Evolutionary conservation across 2,888 invertebrate species (phyloP).

Genomic region (Micropterix aruncella): DNA sequence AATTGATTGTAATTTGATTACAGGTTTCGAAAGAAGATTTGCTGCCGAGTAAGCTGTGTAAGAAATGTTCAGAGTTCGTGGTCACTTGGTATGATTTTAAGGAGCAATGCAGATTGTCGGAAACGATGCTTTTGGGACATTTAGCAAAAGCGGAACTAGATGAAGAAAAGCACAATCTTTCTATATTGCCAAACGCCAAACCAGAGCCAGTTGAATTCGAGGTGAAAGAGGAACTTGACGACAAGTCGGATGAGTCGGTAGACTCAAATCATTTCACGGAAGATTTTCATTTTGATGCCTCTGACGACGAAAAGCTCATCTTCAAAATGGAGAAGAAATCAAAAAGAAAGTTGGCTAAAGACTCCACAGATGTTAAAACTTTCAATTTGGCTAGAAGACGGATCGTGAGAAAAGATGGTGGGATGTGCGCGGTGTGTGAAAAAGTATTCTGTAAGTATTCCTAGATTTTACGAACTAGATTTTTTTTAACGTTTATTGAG

Average conservation of each 20-base stretch:
- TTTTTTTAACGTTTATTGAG: no score
- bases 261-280: background rate
- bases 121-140: background rate
- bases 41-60: background rate
- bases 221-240: background rate
- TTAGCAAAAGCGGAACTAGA: background rate
- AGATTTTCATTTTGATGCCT: background rate
- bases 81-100: background rate
- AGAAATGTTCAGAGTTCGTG: background rate
- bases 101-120: background rate
- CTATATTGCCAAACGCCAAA: no score
- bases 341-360: no score
- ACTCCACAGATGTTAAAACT: no score
- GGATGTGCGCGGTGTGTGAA: background rate
- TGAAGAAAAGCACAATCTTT: no score
- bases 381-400: background rate
- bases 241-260: background rate
- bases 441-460: background rate
- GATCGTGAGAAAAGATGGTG: background rate
- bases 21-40: background rate
- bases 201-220: background rate
- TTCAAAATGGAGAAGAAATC: background rate
- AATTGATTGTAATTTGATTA: background rate
- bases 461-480: no score
- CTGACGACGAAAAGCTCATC: background rate